Base-by-base conservation (phyloP, 2,888 invertebrate species). In the Halocaridina rubra region DNA sequence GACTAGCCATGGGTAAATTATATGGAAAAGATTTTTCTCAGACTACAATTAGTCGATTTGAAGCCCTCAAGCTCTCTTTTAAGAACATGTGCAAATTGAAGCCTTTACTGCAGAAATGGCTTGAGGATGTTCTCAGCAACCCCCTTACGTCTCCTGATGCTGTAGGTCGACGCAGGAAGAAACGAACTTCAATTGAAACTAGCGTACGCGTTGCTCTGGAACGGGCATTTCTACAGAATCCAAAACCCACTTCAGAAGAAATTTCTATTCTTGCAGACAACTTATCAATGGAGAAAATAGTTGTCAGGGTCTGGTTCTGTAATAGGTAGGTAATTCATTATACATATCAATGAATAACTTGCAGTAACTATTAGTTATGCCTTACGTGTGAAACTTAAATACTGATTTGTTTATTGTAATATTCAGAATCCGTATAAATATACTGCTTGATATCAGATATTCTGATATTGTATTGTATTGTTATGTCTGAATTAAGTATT, bases 81-180 rank as follows among this genome's bases (percentile, higher is more conserved):
- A 99, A 99, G 92, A 99, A 99, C 92, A 99, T 99, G 99, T 99
- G 99, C 93, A 99, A 99, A 91, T 93, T 99, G 90, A 98, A 99
- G 92, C 99, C 99, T 22, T 93, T 99, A 88, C 93, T 99, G 79
- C 98, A 98, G 91, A 98, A 98, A 92, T 98, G 98, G 98, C 92
- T 98, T 76, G 97, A 97, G 91, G 98, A 98, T 91, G 98, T 98
- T 0, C 91, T 95, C 89, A 94, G 94, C 90, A 95, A 94, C 90
- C 94, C 94, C 19, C 91, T 95, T 90, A 94, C 94, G 88, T 95
- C 96, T 84, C 96, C 95, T 22, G 97, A 97, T 92, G 95, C 96
- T 32, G 95, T 97, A 19, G 97, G 97, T 0, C 94, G 98, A 88
- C 94, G 98, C 89, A 94, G 98, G 90, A 98, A 98, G 93, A 98